Base-by-base conservation (phyloP, 2,797 vertebrate species). In the Bufotes viridis region DNA sequence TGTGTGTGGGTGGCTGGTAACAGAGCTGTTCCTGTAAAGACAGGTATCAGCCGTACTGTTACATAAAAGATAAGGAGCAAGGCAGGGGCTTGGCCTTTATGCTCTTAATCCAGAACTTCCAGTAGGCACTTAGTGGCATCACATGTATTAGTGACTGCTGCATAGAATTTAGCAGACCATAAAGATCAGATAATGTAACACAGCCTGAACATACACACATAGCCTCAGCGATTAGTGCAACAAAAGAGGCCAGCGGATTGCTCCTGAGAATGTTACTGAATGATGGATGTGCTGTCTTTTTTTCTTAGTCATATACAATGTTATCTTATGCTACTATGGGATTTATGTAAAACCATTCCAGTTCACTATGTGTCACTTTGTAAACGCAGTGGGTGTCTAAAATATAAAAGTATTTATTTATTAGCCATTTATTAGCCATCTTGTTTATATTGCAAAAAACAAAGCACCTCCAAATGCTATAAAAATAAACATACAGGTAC, bases 131-230 rank as follows among this genome's bases (percentile, higher is more conserved):
- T 85, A 85, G 81, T 51, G 67, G n/a, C 81, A 70, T 70, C 65
- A 82, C 26, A 70, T 57, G 63, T 82, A 70, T 70, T 85, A 65
- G 34, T 61, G 58, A 76, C 70, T 63, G 72, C 83, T 76, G 58
- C 83, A 85, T 76, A 65, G 83, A 63, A 85, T 85, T 24, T 85
- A 85, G 83, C 78, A 85, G 72, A 85, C 83, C 83, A 85, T 78
- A 85, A 85, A 85, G 72, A 76, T 85, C 83, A 85, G 58, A 76
- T 70, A 86, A 86, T 86, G 75, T 80, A 65, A 86, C 78, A 78
- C 74, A n/a, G 78, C 76, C 85, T 67, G 78, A 42, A 42, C 42
- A 42, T 74, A 81, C 29, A 87, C 78, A 86, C 75, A 85, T 67
- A 74, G 61, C 78, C 85, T 63, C 67, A 81, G 67, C 42, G 78